Conservation (phyloP, 2,888 invertebrate species). For the Scrobipalpa costella region DNA sequence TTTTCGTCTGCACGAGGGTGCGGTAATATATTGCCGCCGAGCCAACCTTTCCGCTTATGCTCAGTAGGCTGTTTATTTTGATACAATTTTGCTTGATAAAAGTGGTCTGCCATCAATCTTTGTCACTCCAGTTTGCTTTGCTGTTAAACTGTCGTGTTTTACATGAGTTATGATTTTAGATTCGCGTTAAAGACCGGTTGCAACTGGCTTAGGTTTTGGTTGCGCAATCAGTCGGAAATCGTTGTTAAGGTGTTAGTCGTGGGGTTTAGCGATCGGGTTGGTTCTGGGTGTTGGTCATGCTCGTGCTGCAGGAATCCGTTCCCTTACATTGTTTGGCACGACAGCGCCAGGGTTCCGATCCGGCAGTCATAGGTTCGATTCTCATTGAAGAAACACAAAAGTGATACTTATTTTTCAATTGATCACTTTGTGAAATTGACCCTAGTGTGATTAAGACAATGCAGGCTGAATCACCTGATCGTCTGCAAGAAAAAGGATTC, state of each 20-base stretch:
- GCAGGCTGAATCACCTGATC: too few relatives aligned
- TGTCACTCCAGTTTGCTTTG: slow-evolving; percentile 46
- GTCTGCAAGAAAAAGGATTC: too few relatives aligned
- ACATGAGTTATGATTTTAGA: slow-evolving; percentile 51
- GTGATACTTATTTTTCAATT: too few relatives aligned
- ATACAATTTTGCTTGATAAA: slow-evolving; percentile 48
- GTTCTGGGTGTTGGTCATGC: slow-evolving; percentile 52
- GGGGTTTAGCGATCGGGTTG: slow-evolving; percentile 53
- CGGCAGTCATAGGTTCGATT: too few relatives aligned
- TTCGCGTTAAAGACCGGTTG: slow-evolving; percentile 47
- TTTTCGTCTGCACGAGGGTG: slow-evolving; percentile 60
- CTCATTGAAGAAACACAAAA: too few relatives aligned
- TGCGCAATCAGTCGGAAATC: slow-evolving; percentile 50
- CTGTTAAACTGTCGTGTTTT: slow-evolving; percentile 48
- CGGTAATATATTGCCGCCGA: slow-evolving; percentile 54
- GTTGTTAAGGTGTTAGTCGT: slow-evolving; percentile 52
- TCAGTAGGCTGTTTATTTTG: slow-evolving; percentile 49
- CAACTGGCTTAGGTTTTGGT: slow-evolving; percentile 37
- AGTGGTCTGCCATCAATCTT: slow-evolving; percentile 44
- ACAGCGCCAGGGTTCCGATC: slow-evolving; percentile 35
- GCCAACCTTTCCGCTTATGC: slow-evolving; percentile 43
- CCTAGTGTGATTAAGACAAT: too few relatives aligned
- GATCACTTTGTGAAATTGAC: too few relatives aligned
- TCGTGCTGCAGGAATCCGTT: slow-evolving; percentile 64
- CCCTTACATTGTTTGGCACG: slow-evolving; percentile 56